These are phyloP conservation scores for Coptotermes formosanus DNA, from an alignment of 1,140 invertebrate species.

Conservation along the genomic window DNA sequence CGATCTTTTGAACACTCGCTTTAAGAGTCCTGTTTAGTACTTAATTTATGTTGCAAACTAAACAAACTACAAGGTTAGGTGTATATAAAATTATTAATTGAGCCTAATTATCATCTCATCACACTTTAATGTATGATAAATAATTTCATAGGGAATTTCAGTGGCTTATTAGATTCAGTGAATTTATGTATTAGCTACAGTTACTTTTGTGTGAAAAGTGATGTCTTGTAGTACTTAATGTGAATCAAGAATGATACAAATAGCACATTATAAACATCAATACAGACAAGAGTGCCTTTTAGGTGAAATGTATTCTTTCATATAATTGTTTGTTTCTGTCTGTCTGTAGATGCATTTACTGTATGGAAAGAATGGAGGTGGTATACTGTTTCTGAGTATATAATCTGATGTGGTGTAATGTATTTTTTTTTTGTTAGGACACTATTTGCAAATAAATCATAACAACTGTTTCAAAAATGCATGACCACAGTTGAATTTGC, in stretches of 20 bases:
- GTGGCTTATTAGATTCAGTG: neutral
- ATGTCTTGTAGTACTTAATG: neutral
- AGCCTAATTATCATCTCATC: neutral
- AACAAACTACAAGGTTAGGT: neutral
- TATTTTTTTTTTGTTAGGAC: conserved; percentile 19
- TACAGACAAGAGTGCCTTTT: neutral
- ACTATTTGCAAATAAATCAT: neutral
- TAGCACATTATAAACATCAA: neutral
- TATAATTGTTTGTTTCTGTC: neutral
- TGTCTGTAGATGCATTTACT: neutral
- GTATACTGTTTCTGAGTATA: neutral
- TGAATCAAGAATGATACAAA: neutral
- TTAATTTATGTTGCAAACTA: conserved; percentile 3
- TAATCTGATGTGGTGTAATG: conserved; percentile 16
- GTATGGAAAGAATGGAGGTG: conserved; percentile 9
- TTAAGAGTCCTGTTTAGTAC: neutral
- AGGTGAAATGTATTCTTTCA: neutral
- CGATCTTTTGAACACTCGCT: too few relatives aligned
- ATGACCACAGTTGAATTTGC: too few relatives aligned
- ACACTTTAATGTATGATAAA: neutral
- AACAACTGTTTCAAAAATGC: neutral
- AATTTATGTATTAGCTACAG: neutral
- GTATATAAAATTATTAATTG: neutral
- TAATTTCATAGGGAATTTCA: neutral
- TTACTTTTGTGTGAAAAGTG: neutral